Base-by-base conservation (phyloP, 2,797 vertebrate genomes). In the Sebastolobus alascanus region DNA sequence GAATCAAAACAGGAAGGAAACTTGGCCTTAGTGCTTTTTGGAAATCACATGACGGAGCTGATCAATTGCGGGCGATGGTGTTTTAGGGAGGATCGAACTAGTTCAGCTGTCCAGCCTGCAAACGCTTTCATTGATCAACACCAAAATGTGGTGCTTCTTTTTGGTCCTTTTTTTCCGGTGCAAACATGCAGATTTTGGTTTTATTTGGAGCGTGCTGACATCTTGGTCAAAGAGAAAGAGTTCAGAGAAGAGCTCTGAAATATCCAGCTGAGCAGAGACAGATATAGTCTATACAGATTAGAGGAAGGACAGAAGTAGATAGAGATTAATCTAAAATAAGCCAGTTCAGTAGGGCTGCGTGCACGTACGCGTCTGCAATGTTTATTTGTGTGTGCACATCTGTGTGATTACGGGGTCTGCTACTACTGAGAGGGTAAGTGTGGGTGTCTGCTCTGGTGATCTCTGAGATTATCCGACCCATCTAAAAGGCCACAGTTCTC, bases 261-360 rank as follows among this genome's bases (percentile, higher is more conserved):
- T 65, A 65, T 54, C 68, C 66, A 68, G 70, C 72, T 55, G 61
- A 80, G 65, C 65, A 27, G 73, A 75, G 73, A 70, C 75, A 66
- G 56, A 85, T 59, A 46, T 16, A 40, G 46, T 77, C 31, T 27
- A 79, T 79, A 76, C 73, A 79, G 87, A 91, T 90, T 91, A 89
- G 75, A 12, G 33, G 16, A 70, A 40, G 35, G 69, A 73, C 73
- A 71, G 56, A 83, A 74, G 79, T 69, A 77, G 86, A 77, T 73
- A 16, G 74, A 77, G 75, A 86, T 90, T 88, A 91, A 83, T 86
- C 65, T 74, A 86, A 91, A 89, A 87, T 84, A 87, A 90, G 81
- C 71, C 88, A 89, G 82, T 83, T 86, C 75, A 72, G 64, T 71
- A 50, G 74, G 55, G 6, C 20, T 73, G 38, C 31, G 2, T 64